Percentiles rank a stretch among this genome's conserved stretches.
Conservation (phyloP, 2,888 invertebrate species). For the Macroteleia sp. region DNA sequence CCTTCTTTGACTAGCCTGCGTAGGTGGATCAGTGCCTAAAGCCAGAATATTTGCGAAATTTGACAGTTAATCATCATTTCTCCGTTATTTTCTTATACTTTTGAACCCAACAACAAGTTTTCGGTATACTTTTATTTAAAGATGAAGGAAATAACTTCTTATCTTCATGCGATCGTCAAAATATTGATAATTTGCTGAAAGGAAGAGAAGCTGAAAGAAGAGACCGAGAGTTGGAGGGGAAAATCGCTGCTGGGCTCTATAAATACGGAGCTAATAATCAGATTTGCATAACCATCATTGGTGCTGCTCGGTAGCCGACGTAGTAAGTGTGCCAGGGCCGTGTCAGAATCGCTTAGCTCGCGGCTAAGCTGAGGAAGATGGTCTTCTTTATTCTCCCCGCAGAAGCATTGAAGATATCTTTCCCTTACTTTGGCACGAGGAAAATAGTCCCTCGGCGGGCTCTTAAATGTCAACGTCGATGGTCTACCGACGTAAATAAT, state of each 20-base stretch:
- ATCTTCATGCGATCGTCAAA: conserved; percentile 37
- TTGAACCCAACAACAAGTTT: not conserved
- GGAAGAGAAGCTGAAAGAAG: conserved; percentile 1
- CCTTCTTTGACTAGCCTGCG: conserved; percentile 44
- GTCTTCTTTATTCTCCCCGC: conserved; percentile 63
- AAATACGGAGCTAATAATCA: conserved; percentile 69
- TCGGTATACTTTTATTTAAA: not conserved
- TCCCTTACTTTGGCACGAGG: conserved; percentile 44
- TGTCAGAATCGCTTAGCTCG: conserved; percentile 62
- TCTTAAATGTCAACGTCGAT: conserved; percentile 81
- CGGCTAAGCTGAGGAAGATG: conserved; percentile 64
- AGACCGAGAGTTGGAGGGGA: conserved; percentile 7
- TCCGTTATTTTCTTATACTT: conserved; percentile 26
- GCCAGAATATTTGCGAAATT: conserved; percentile 45
- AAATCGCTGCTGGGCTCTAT: conserved; percentile 61
- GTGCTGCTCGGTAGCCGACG: conserved; percentile 69
- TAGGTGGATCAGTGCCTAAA: conserved; percentile 57
- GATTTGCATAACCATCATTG: conserved; percentile 70
- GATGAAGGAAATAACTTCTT: conserved; percentile 22
- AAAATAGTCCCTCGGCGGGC: conserved; percentile 57
- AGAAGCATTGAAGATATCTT: conserved; percentile 18
- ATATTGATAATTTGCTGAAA: conserved; percentile 48
- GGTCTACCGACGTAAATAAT: conserved; percentile 78
- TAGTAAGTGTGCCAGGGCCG: conserved; percentile 78
- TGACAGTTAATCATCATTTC: conserved; percentile 41